Conservation (phyloP, 2,797 vertebrate genomes). For the Xenopus petersii region DNA sequence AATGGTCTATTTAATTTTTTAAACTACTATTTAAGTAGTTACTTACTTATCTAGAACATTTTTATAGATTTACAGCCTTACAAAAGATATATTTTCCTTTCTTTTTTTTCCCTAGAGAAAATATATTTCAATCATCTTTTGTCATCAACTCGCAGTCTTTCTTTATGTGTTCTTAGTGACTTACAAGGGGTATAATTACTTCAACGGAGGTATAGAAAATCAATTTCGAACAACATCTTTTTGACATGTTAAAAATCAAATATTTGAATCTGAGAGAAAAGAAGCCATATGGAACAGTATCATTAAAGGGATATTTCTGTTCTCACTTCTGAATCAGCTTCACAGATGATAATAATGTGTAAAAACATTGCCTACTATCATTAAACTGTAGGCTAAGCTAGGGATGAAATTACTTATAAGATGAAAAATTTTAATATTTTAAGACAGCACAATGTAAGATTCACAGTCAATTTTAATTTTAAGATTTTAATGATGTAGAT, state of each 20-base stretch:
- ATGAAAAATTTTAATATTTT: not conserved
- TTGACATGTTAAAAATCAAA: slow-evolving; percentile 23
- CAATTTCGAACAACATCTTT: slow-evolving; percentile 33
- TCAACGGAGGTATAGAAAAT: slow-evolving; percentile 27
- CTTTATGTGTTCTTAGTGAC: slow-evolving; percentile 30
- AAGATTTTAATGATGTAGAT: too few species aligned
- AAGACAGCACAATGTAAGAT: not conserved
- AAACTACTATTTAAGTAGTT: slow-evolving; percentile 41
- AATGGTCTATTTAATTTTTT: slow-evolving; percentile 38
- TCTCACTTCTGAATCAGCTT: not conserved
- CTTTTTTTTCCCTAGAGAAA: slow-evolving; percentile 22
- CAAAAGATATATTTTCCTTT: slow-evolving; percentile 31
- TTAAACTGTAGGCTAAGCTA: not conserved
- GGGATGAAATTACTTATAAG: not conserved
- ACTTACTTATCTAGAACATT: slow-evolving; percentile 44
- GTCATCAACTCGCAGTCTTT: slow-evolving; percentile 30
- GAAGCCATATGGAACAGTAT: not conserved
- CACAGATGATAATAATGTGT: not conserved
- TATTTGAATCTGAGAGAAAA: slow-evolving; percentile 17
- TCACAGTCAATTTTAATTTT: too few species aligned
- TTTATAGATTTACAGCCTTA: slow-evolving; percentile 41
- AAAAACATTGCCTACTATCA: slow-evolving; percentile 1
- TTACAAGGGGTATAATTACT: slow-evolving; percentile 31
- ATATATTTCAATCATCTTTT: slow-evolving; percentile 45
- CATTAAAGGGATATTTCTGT: not conserved